Evolutionary conservation across 2,113 vertebrate species (phyloP).

Genomic region (Bufo bufo): DNA sequence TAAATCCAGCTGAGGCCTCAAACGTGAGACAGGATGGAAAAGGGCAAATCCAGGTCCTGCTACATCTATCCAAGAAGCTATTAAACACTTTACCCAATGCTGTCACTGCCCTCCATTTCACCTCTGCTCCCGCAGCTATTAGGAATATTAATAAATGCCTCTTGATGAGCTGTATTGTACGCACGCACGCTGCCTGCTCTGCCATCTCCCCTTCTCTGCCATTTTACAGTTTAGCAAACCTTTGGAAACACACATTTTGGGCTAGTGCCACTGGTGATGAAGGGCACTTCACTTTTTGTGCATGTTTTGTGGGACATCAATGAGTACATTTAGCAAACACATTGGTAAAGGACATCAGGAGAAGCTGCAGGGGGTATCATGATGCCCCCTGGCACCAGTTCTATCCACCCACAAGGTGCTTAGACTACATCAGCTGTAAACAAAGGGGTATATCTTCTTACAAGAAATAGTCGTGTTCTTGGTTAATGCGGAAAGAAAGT

Average conservation of each 20-base stretch:
- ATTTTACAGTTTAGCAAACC: not conserved
- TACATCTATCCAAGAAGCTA: not conserved
- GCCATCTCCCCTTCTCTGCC: not conserved
- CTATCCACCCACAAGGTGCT: not conserved
- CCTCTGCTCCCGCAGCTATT: not conserved
- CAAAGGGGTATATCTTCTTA: not conserved
- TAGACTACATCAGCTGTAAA: not conserved
- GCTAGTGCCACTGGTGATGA: not conserved
- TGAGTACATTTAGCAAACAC: not conserved
- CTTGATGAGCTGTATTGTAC: conserved; percentile 8
- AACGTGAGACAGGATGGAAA: not conserved
- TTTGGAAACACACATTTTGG: not conserved
- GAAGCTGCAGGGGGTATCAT: not conserved
- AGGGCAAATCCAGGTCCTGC: not conserved
- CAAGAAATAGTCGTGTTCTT: not conserved
- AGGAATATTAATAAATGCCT: not conserved
- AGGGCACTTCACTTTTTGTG: not conserved
- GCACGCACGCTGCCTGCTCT: not conserved
- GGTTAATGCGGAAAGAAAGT: not conserved
- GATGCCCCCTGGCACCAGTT: not conserved
- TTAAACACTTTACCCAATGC: not conserved
- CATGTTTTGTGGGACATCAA: not conserved
- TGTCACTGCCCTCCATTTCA: not conserved
- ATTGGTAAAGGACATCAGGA: not conserved
- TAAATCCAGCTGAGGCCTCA: not conserved